Base-by-base conservation (phyloP, 2,888 invertebrate species). In the Netelia melanura region DNA sequence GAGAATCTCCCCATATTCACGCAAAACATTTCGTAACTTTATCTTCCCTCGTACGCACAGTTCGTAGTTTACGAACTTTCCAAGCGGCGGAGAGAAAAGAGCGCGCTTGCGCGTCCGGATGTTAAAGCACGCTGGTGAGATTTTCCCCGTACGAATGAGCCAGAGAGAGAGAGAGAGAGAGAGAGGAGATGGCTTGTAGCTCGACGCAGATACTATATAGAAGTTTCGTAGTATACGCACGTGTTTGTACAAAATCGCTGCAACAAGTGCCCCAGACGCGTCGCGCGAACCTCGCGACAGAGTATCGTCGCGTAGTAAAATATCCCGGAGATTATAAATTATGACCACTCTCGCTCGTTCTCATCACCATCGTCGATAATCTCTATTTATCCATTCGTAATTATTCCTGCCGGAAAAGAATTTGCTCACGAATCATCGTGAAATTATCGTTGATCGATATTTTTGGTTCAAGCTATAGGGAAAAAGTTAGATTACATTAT, bases 201-300 rank as follows among this genome's bases (percentile, higher is more conserved):
- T 58, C 17, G 17, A 58, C 21, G 58, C 14, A 21, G 5, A 58
- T 58, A 17, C 21, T 25, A 43, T 30, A 14, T 30, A 23, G 75
- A 38, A 38, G 38, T 38, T 38, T 64, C 75, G 52, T 6, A n/a
- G 48, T 61, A 25, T 30, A 48, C 23, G 25, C 75, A 65, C 65
- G 75, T 75, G 75, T 65, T 75, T 75, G 52, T 54, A 54, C 23
- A 75, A 65, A 75, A 65, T 75, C 65, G n/a, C 25, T 52, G 75
- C 75, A 75, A 75, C 75, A 75, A 75, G 75, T 75, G 64, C 54
- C 30, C 44, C 14, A 72, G 58, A 30, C 21, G 48, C 14, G 48
- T 48, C 48, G 48, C 9, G 48, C 48, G 48, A 48, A 14, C 3
- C 48, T 48, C 48, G 6, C 48, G 48, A 21, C 1, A 21, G 21